phyloP scores from a whole-genome alignment of 92 coral and sea anemone genomes.

The Umimayanthus chanpuru region DNA sequence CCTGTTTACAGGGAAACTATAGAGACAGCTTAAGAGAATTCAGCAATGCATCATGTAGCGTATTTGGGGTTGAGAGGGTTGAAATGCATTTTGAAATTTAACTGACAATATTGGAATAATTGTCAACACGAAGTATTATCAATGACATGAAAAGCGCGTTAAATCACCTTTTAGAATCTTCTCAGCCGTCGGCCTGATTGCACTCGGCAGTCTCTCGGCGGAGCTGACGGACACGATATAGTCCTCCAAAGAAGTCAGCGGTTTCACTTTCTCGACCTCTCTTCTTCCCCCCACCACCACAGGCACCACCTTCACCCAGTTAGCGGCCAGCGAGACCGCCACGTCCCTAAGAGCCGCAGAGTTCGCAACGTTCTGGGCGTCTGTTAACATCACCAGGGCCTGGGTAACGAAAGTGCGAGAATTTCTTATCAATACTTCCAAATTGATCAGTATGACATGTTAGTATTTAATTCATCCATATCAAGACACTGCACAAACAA shows the following conservation, averaged over 20 bases:
- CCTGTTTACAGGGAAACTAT: too few relatives aligned
- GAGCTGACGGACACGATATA: slow-evolving; percentile 76
- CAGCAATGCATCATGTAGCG: too few relatives aligned
- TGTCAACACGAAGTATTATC: neutral
- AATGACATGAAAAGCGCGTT: neutral
- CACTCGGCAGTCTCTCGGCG: slow-evolving; percentile 57
- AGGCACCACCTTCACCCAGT: slow-evolving; percentile 71
- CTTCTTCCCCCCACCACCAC: slow-evolving; percentile 71
- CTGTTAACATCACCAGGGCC: slow-evolving; percentile 75
- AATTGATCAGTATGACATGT: too few relatives aligned
- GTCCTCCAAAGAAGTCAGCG: slow-evolving; percentile 68
- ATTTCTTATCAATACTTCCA: neutral
- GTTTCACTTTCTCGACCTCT: slow-evolving; percentile 51
- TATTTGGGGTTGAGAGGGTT: too few relatives aligned
- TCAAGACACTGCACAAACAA: too few relatives aligned
- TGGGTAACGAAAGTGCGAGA: slow-evolving; percentile 16
- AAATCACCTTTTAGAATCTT: slow-evolving; percentile 66
- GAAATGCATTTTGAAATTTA: neutral
- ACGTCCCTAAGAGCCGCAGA: slow-evolving; percentile 64
- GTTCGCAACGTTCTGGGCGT: slow-evolving; percentile 63
- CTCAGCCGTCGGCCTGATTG: slow-evolving; percentile 65
- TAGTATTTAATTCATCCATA: too few relatives aligned
- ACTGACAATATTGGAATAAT: neutral
- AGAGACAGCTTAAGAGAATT: too few relatives aligned
- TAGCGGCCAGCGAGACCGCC: slow-evolving; percentile 54